Evolutionary conservation across 2,888 invertebrate species (phyloP).

Genomic region (Agrotis segetum): DNA sequence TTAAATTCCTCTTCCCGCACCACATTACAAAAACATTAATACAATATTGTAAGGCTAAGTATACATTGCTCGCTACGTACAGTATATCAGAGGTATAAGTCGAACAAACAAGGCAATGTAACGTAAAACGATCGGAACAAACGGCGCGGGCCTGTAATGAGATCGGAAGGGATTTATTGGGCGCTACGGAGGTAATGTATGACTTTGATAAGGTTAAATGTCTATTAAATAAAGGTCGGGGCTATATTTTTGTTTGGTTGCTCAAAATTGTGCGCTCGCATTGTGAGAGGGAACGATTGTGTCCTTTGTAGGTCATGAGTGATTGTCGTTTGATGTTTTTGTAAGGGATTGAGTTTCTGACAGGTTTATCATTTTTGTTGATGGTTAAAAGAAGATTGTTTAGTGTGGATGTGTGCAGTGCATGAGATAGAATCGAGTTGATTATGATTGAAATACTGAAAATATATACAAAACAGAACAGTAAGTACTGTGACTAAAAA

Average conservation of each 20-base stretch:
- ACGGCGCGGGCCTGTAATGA: slow-evolving; percentile 52
- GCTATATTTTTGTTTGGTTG: slow-evolving; percentile 44
- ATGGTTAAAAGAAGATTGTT: neutral
- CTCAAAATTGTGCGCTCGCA: slow-evolving; percentile 28
- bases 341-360: neutral
- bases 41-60: neutral
- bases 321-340: slow-evolving; percentile 3
- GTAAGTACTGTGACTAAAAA: too few species aligned
- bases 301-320: slow-evolving; percentile 12
- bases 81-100: slow-evolving; percentile 36
- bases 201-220: slow-evolving; percentile 60
- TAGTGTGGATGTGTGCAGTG: neutral
- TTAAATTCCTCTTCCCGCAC: slow-evolving; percentile 21
- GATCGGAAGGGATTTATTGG: slow-evolving; percentile 64
- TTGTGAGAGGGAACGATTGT: slow-evolving; percentile 4
- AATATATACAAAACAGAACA: too few species aligned
- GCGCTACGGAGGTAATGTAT: slow-evolving; percentile 52
- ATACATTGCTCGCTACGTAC: slow-evolving; percentile 37
- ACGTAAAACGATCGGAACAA: slow-evolving; percentile 57
- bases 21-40: neutral
- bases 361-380: slow-evolving; percentile 4
- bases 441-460: neutral
- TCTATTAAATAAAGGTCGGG: slow-evolving; percentile 49
- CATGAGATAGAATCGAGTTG: neutral
- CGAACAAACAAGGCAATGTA: slow-evolving; percentile 57